A percentile compares a stretch with the other conserved stretches of the same genome.
These are phyloP conservation scores for Amyelois transitella DNA, from an alignment of 1,140 invertebrate genomes.

Conservation along the genomic window DNA sequence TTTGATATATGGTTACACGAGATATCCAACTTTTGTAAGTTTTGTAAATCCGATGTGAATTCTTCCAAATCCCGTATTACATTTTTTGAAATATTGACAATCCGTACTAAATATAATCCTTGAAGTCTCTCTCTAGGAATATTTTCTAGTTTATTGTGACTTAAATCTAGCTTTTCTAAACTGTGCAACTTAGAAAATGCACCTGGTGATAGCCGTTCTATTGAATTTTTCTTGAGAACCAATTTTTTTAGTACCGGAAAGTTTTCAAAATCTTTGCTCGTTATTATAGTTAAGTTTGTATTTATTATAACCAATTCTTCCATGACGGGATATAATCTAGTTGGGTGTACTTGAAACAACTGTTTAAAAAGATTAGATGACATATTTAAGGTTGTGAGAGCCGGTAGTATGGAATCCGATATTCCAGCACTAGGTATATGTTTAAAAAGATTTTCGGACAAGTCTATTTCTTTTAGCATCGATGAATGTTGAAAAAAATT, in stretches of 20 bases:
- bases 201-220: slow-evolving; percentile 87
- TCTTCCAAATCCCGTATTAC: slow-evolving; percentile 87
- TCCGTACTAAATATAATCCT: slow-evolving; percentile 81
- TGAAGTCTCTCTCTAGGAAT: slow-evolving; percentile 89
- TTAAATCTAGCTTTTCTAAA: slow-evolving; percentile 87
- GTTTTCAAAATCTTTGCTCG: slow-evolving; percentile 91
- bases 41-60: slow-evolving; percentile 85
- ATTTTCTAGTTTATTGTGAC: slow-evolving; percentile 88
- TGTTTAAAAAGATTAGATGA: slow-evolving; percentile 84
- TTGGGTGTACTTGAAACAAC: slow-evolving; percentile 78
- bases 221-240: slow-evolving; percentile 83
- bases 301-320: slow-evolving; percentile 87
- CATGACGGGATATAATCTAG: slow-evolving; percentile 80
- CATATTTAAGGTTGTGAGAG: slow-evolving; percentile 84
- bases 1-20: slow-evolving; percentile 88
- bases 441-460: slow-evolving; percentile 87
- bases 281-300: slow-evolving; percentile 89
- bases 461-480: slow-evolving; percentile 82
- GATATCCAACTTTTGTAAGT: slow-evolving; percentile 86
- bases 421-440: slow-evolving; percentile 87
- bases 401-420: slow-evolving; percentile 82
- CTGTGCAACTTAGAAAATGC: slow-evolving; percentile 86
- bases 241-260: slow-evolving; percentile 86
- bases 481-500: slow-evolving; percentile 86
- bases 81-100: slow-evolving; percentile 90